Base-by-base conservation (phyloP, 1,140 invertebrate species). In the Dendrolimus kikuchii region DNA sequence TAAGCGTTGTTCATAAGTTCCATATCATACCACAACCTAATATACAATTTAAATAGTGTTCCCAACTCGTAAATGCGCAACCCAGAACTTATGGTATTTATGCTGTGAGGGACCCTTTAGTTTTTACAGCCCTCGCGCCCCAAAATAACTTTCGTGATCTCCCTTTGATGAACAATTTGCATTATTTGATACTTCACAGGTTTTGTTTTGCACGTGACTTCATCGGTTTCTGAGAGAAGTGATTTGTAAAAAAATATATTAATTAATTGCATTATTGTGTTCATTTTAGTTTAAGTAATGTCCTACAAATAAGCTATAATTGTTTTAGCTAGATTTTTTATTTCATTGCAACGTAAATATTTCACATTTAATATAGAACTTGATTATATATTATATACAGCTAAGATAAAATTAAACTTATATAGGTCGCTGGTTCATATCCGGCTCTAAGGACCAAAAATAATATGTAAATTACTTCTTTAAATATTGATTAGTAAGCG, bases 21-120 rank as follows among this genome's bases (percentile, higher is more conserved):
- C 23, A 23, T 23, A 23, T 23, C 23, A 23, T 23, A 23, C 23
- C 51, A 59, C 62, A 62, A 48, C 43, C 65, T 68, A 64, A 70
- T 78, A 74, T 74, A 72, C 68, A 78, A 78, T 76, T 78, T 78
- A 76, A 78, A 76, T 72, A 72, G 69, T 70, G 68, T 66, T 66
- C 64, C 63, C 7, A 66, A 61, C 54, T 69, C 61, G 66, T 66
- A 68, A 76, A 71, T 50, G 64, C 49, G 46, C 46, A 52, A 53
- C 49, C 38, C 43, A 51, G 57, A 62, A 57, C 62, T 69, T 65
- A 61, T 40, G 50, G 63, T 61, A 50, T 64, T 51, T 46, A 59
- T 60, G 47, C 46, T 38, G 40, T 44, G 9, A 40, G 38, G 9
- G 54, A 57, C 59, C 61, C 60, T 60, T 68, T 66, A 57, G 57